Evolutionary conservation across 2,888 invertebrate species (phyloP).

Genomic region (Hermaeophaga mercurialis): DNA sequence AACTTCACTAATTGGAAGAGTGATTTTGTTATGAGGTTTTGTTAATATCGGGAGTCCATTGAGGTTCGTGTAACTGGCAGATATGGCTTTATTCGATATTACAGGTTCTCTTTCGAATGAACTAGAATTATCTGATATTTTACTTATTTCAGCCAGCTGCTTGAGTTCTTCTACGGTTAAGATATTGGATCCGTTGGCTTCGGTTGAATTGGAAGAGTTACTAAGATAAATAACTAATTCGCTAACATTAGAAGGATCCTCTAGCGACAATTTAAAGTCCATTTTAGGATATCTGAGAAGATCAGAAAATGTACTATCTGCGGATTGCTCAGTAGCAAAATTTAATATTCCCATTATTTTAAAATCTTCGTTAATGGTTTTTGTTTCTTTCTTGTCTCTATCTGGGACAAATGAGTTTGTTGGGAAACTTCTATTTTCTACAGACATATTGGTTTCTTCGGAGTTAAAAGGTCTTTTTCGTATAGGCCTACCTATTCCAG

Average conservation of each 20-base stretch:
- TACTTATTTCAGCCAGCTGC: constrained; percentile 64
- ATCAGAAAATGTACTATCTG: constrained; percentile 31
- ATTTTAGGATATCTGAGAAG: constrained; percentile 46
- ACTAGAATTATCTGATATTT: constrained; percentile 62
- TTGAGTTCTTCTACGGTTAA: constrained; percentile 55
- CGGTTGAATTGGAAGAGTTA: constrained; percentile 41
- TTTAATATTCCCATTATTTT: constrained; percentile 50
- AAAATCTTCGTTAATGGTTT: constrained; percentile 40
- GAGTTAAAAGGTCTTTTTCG: constrained; percentile 63
- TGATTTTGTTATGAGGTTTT: constrained; percentile 67
- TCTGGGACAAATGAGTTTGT: constrained; percentile 27
- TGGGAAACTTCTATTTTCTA: constrained; percentile 51
- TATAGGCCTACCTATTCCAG: constrained; percentile 73
- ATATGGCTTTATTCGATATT: constrained; percentile 67
- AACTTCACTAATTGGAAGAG: constrained; percentile 31
- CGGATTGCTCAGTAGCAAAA: constrained; percentile 47
- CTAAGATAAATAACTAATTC: constrained; percentile 37
- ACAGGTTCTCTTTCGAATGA: constrained; percentile 57
- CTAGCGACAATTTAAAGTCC: constrained; percentile 32
- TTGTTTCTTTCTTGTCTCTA: constrained; percentile 34
- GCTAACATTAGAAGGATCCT: constrained; percentile 20
- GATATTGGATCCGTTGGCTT: constrained; percentile 33
- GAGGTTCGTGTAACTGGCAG: constrained; percentile 66
- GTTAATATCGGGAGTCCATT: constrained; percentile 71
- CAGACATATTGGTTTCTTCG: constrained; percentile 43